A percentile compares a stretch with the other conserved stretches of the same genome.
phyloP scores from a whole-genome alignment of 2,797 vertebrate genomes.

The Neoniphon sammara region DNA sequence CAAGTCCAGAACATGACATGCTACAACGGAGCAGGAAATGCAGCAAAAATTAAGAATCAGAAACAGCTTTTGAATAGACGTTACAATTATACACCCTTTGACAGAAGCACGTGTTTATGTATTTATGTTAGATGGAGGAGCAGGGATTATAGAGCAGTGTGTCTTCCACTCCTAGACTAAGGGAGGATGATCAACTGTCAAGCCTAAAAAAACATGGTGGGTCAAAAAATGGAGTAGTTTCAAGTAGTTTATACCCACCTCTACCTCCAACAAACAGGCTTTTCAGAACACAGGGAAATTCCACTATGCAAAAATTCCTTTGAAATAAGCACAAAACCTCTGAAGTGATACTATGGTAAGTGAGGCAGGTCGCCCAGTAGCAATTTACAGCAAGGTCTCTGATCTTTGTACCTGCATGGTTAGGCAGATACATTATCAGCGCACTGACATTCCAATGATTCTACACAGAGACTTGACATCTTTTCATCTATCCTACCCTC shows the following conservation, averaged over 20 bases:
- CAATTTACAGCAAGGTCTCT: slow-evolving; percentile 67
- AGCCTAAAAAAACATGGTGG: slow-evolving; percentile 19
- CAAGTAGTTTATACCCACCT: slow-evolving; percentile 41
- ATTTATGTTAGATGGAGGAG: neutral
- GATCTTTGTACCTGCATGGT: slow-evolving; percentile 75
- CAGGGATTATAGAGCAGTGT: neutral
- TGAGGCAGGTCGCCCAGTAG: slow-evolving; percentile 59
- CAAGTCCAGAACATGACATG: slow-evolving; percentile 18
- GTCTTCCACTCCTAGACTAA: neutral
- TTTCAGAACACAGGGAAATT: slow-evolving; percentile 60
- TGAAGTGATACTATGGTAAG: slow-evolving; percentile 73
- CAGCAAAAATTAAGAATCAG: slow-evolving; percentile 6
- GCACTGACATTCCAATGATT: slow-evolving; percentile 71
- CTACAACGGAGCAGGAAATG: slow-evolving; percentile 7
- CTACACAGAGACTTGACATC: slow-evolving; percentile 66
- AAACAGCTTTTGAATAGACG: slow-evolving; percentile 12
- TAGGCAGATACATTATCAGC: slow-evolving; percentile 70
- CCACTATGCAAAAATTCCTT: slow-evolving; percentile 62
- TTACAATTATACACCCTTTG: neutral
- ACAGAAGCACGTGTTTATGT: neutral
- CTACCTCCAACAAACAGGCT: slow-evolving; percentile 62
- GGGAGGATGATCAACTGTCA: slow-evolving; percentile 43
- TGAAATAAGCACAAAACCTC: slow-evolving; percentile 63
- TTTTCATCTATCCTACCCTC: slow-evolving; percentile 72
- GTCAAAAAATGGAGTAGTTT: slow-evolving; percentile 57